These are phyloP conservation scores for Chrysoperla carnea DNA, from an alignment of 1,140 invertebrate genomes.

Conservation along the genomic window DNA sequence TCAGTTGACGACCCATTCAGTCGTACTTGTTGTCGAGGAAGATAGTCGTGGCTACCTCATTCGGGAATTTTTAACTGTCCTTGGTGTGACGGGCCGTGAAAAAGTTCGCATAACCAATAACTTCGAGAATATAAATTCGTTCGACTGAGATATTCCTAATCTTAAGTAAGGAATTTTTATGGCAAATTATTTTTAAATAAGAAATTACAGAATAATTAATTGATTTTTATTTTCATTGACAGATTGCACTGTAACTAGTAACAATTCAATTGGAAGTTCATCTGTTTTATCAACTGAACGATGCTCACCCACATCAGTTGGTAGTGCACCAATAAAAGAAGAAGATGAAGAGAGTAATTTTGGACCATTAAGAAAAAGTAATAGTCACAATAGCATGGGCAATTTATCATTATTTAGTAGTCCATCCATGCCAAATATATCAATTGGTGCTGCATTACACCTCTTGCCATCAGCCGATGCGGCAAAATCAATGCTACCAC, in stretches of 20 bases:
- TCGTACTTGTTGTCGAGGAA: no score
- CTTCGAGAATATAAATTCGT: no score
- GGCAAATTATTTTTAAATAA: no score
- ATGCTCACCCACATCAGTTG: background rate
- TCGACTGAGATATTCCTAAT: no score
- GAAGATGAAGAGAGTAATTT: slow-evolving; percentile 35
- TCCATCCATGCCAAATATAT: slow-evolving; percentile 92
- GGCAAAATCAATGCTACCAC: slow-evolving; percentile 30
- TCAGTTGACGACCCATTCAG: no score
- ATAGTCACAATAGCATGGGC: slow-evolving; percentile 29
- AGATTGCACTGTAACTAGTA: background rate
- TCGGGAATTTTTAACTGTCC: no score
- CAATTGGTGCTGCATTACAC: slow-evolving; percentile 33
- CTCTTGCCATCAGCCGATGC: slow-evolving; percentile 7
- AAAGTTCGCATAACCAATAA: no score
- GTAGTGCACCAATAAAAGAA: slow-evolving; percentile 16
- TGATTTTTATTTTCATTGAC: background rate
- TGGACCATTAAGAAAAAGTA: slow-evolving; percentile 27
- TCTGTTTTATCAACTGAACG: background rate
- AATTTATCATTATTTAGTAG: slow-evolving; percentile 65
- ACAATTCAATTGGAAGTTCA: background rate
- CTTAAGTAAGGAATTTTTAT: no score
- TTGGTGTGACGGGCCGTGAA: no score
- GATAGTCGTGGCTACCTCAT: no score
- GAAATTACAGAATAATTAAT: no score